These are phyloP conservation scores for Sarcoramphus papa DNA, from an alignment of 2,797 vertebrate genomes.

Conservation along the genomic window DNA sequence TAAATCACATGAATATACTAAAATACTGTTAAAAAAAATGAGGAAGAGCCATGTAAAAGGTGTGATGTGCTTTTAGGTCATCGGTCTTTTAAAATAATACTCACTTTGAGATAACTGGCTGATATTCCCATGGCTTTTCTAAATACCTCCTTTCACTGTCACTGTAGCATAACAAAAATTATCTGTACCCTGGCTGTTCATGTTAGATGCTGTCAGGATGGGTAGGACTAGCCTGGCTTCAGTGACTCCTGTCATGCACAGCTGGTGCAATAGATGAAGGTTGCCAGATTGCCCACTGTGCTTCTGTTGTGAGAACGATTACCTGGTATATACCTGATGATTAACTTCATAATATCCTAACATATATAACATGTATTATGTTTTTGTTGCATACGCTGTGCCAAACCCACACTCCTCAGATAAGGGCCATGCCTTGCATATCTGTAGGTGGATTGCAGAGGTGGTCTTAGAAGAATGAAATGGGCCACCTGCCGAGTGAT, in stretches of 20 bases:
- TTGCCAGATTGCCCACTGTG: background rate
- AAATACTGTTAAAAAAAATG: background rate
- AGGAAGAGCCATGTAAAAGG: background rate
- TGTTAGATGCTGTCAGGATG: background rate
- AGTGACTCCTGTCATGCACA: background rate
- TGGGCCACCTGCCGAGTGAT: background rate
- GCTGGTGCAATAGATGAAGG: background rate
- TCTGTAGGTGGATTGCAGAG: background rate
- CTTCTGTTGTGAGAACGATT: background rate
- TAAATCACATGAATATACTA: background rate
- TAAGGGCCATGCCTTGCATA: background rate
- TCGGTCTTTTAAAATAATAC: background rate
- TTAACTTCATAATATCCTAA: background rate
- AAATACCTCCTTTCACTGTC: background rate
- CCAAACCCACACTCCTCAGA: background rate
- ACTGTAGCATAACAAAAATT: background rate
- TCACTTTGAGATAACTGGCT: background rate
- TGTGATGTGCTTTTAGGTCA: background rate
- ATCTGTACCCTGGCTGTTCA: fast-evolving
- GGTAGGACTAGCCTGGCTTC: background rate
- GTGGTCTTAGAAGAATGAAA: background rate
- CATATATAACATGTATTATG: no score
- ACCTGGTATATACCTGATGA: background rate
- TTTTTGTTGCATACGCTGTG: background rate
- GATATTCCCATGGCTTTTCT: background rate